A percentile compares a stretch with the other conserved stretches of the same genome.
Conservation (phyloP, 2,888 invertebrate genomes). For the Drosophila neonasuta region DNA sequence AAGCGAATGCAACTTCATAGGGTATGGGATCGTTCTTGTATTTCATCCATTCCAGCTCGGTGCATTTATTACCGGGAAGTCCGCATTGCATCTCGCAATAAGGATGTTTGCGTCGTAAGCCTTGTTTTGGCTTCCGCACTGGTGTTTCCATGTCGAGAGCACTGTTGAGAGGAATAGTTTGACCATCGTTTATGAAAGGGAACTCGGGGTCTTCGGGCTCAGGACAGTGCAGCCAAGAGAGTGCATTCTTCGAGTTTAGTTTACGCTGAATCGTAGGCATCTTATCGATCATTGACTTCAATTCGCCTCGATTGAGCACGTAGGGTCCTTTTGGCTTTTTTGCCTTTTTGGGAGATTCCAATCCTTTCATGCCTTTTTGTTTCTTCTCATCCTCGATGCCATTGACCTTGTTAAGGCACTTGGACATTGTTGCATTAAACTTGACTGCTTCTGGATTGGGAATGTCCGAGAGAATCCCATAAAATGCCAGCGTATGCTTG, state of each 20-base stretch:
- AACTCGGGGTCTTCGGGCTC: slow-evolving; percentile 5
- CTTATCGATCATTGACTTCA: slow-evolving; percentile 26
- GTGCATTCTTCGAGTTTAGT: slow-evolving; percentile 31
- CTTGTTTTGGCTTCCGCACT: slow-evolving; percentile 25
- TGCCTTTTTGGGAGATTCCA: background rate
- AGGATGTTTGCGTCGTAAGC: slow-evolving; percentile 20
- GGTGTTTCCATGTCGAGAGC: slow-evolving; percentile 39
- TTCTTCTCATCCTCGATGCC: slow-evolving; percentile 9
- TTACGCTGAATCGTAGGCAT: slow-evolving; percentile 54
- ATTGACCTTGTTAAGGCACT: slow-evolving; percentile 42
- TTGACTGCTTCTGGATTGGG: slow-evolving; percentile 21
- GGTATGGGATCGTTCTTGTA: slow-evolving; percentile 37
- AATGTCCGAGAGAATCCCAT: slow-evolving; percentile 37
- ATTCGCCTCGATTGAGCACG: slow-evolving; percentile 45
- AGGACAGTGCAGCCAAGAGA: slow-evolving; percentile 37
- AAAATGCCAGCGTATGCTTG: slow-evolving; percentile 49
- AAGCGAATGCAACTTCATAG: slow-evolving; percentile 22
- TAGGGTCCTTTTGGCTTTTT: slow-evolving; percentile 41
- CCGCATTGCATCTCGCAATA: slow-evolving; percentile 45
- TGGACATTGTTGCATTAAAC: slow-evolving; percentile 40
- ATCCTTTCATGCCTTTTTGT: background rate
- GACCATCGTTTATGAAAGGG: slow-evolving; percentile 33
- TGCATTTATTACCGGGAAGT: slow-evolving; percentile 44
- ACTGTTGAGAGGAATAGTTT: background rate
- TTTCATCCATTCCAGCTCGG: slow-evolving; percentile 49